phyloP scores from a whole-genome alignment of 2,888 invertebrate genomes.

The Cephus rjabovi region DNA sequence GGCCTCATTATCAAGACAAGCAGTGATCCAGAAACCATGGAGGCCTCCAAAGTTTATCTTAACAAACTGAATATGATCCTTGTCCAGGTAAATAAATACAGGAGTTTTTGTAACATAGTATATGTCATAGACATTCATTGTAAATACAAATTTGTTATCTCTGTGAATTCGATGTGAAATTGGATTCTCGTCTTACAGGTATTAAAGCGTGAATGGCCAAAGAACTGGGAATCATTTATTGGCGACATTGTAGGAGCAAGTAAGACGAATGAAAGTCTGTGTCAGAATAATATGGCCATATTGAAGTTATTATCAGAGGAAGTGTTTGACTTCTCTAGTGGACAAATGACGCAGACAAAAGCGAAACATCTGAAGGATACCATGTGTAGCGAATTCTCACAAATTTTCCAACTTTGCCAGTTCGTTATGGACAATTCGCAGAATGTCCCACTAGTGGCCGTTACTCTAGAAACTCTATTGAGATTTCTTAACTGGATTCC shows the following conservation, averaged over 20 bases:
- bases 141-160: neutral
- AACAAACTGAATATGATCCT: slow-evolving; percentile 99
- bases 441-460: slow-evolving; percentile 95
- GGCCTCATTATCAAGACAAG: slow-evolving; percentile 98
- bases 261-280: slow-evolving; percentile 97
- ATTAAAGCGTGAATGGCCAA: slow-evolving; percentile 99
- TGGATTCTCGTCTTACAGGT: slow-evolving; percentile 71
- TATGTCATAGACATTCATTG: neutral
- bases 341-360: slow-evolving; percentile 98
- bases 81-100: slow-evolving; percentile 78
- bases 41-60: slow-evolving; percentile 94
- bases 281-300: slow-evolving; percentile 99
- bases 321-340: slow-evolving; percentile 98
- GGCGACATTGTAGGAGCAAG: slow-evolving; percentile 99
- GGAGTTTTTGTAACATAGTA: neutral
- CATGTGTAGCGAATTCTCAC: slow-evolving; percentile 99
- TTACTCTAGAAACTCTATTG: slow-evolving; percentile 95
- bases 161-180: neutral
- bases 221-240: slow-evolving; percentile 99
- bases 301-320: slow-evolving; percentile 97
- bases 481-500: slow-evolving; percentile 99
- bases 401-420: slow-evolving; percentile 97
- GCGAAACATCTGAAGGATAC: slow-evolving; percentile 99
- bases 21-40: slow-evolving; percentile 88
- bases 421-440: slow-evolving; percentile 98